Percentiles rank a stretch among this genome's conserved stretches.
phyloP scores from a whole-genome alignment of 2,113 vertebrate species.

The Bucco capensis region DNA sequence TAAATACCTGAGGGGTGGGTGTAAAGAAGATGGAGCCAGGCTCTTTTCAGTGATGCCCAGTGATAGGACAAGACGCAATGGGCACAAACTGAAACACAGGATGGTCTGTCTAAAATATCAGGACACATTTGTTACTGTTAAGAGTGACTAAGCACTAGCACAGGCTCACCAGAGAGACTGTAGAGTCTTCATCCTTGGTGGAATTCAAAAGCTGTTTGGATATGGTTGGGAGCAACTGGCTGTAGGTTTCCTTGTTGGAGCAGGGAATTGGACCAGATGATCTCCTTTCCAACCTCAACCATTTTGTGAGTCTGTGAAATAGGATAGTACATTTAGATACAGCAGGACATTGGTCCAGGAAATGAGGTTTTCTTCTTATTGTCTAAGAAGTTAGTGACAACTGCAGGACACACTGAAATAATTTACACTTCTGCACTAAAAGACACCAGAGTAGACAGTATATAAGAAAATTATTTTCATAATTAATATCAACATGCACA shows the following conservation, averaged over 20 bases:
- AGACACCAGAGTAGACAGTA: background rate
- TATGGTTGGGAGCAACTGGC: background rate
- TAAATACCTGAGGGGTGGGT: background rate
- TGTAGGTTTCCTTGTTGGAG: rapidly evolving
- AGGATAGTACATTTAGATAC: background rate
- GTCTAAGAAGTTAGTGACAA: background rate
- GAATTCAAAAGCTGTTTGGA: background rate
- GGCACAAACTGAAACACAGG: background rate
- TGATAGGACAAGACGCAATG: background rate
- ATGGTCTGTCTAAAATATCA: background rate
- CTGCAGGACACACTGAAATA: background rate
- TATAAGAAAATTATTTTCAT: background rate
- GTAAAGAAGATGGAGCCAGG: background rate
- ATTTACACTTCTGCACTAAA: background rate
- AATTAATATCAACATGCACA: background rate
- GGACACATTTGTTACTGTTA: background rate
- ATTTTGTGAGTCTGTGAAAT: background rate
- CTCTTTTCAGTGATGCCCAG: background rate
- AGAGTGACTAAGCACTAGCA: background rate
- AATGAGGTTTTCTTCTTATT: background rate
- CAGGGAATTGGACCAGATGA: background rate
- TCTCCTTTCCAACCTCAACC: background rate
- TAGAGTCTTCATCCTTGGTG: background rate
- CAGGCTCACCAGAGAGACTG: background rate
- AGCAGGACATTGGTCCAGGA: background rate